Evolutionary conservation across 2,888 invertebrate species (phyloP).

Genomic region (Drosophila robusta): DNA sequence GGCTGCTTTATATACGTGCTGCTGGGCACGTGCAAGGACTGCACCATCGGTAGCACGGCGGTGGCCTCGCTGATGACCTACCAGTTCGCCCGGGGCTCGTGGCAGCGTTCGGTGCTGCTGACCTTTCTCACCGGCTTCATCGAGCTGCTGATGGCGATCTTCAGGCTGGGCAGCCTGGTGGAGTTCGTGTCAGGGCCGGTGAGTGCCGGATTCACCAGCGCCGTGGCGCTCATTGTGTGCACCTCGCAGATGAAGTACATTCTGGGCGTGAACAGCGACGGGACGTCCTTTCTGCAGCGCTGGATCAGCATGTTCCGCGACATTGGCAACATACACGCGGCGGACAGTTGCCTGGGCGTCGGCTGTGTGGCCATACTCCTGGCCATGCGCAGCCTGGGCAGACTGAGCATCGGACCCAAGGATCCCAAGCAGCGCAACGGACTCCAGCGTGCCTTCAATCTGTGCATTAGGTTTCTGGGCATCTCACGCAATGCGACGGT

Average conservation of each 20-base stretch:
- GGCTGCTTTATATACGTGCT: constrained; percentile 96
- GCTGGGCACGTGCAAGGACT: constrained; percentile 96
- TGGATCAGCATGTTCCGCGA: constrained; percentile 90
- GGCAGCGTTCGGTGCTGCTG: constrained; percentile 90
- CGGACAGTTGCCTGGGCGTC: constrained; percentile 91
- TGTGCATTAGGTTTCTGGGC: constrained; percentile 90
- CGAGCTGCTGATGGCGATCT: constrained; percentile 91
- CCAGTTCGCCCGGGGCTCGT: constrained; percentile 89
- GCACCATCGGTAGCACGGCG: constrained; percentile 96
- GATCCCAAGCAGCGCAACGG: constrained; percentile 84
- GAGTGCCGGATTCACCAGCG: constrained; percentile 94
- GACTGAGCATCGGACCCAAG: constrained; percentile 87
- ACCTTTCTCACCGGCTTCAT: constrained; percentile 91
- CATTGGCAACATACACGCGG: constrained; percentile 88
- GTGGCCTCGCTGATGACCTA: constrained; percentile 94
- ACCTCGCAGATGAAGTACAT: constrained; percentile 94
- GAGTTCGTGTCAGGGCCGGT: constrained; percentile 96
- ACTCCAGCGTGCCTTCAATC: constrained; percentile 87
- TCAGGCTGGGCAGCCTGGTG: constrained; percentile 93
- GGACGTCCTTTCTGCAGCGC: constrained; percentile 91
- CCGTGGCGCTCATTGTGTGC: constrained; percentile 94
- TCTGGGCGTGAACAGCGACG: constrained; percentile 90
- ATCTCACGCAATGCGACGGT: constrained; percentile 93
- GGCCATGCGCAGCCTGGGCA: constrained; percentile 90
- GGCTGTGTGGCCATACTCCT: constrained; percentile 90